Conservation (phyloP, 2,797 vertebrate species). For the Sebastes nivosus region DNA sequence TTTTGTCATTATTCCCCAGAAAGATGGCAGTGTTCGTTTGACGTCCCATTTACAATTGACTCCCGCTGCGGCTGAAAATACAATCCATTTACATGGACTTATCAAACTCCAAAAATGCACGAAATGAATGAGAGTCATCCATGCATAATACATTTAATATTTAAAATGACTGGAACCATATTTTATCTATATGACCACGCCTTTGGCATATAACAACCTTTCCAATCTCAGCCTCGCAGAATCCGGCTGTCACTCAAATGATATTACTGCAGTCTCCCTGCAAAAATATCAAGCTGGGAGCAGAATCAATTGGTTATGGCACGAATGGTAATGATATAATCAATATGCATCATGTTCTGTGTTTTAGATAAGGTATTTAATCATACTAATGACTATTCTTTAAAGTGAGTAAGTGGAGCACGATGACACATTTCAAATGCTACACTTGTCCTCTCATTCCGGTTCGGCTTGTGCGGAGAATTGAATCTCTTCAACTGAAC, state of each 20-base stretch:
- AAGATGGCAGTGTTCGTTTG: slow-evolving; percentile 37
- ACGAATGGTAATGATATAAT: slow-evolving; percentile 62
- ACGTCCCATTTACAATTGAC: slow-evolving; percentile 48
- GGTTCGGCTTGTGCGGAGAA: slow-evolving; percentile 34
- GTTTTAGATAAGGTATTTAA: slow-evolving; percentile 64
- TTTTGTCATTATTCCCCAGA: slow-evolving; percentile 51
- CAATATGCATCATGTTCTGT: slow-evolving; percentile 67
- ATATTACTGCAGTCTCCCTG: slow-evolving; percentile 28
- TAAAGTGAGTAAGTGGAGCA: slow-evolving; percentile 51
- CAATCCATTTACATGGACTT: slow-evolving; percentile 67
- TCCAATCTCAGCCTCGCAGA: slow-evolving; percentile 38
- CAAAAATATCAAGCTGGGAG: slow-evolving; percentile 34
- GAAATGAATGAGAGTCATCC: slow-evolving; percentile 60
- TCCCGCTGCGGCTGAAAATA: slow-evolving; percentile 48
- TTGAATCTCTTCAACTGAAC: slow-evolving; percentile 60
- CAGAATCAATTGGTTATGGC: slow-evolving; percentile 49
- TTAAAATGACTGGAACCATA: slow-evolving; percentile 64
- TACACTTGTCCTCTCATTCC: slow-evolving; percentile 50
- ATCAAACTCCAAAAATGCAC: slow-evolving; percentile 60
- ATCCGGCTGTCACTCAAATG: slow-evolving; percentile 59
- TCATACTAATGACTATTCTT: slow-evolving; percentile 66
- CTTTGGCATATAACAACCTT: slow-evolving; percentile 61
- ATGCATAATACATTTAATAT: slow-evolving; percentile 79
- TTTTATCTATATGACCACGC: slow-evolving; percentile 69
- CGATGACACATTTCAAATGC: slow-evolving; percentile 62